Evolutionary conservation across 2,113 vertebrate species (phyloP).

Genomic region (Ifrita kowaldi): DNA sequence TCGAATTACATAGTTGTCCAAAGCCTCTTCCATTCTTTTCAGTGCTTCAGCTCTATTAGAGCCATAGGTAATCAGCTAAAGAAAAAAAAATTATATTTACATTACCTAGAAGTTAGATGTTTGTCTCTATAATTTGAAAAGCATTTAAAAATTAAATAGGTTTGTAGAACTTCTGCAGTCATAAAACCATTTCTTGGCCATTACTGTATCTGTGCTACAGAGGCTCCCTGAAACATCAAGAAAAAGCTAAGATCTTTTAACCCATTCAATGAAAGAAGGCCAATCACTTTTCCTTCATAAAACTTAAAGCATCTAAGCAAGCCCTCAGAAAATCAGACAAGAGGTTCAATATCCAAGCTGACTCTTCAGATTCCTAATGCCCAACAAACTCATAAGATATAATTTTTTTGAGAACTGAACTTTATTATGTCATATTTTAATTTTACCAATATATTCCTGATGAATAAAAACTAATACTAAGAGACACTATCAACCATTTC

Average conservation of each 20-base stretch:
- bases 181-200: not conserved
- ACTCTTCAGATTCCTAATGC: not conserved
- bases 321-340: not conserved
- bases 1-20: conserved; percentile 95
- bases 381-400: not conserved
- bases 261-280: not conserved
- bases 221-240: not conserved
- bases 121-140: not conserved
- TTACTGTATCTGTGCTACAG: not conserved
- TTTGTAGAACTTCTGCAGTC: not conserved
- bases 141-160: not conserved
- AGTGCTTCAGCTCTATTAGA: conserved; percentile 87
- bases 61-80: conserved; percentile 89
- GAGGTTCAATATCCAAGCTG: not conserved
- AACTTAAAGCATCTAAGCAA: not conserved
- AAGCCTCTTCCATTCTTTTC: conserved; percentile 84
- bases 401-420: not conserved
- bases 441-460: not conserved
- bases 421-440: not conserved
- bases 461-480: not conserved
- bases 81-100: not conserved
- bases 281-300: not conserved
- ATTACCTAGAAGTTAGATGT: not conserved
- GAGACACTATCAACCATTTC: not conserved
- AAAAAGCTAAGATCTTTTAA: not conserved